Base-by-base conservation (phyloP, 2,797 vertebrate species). In the Bovichtus variegatus region DNA sequence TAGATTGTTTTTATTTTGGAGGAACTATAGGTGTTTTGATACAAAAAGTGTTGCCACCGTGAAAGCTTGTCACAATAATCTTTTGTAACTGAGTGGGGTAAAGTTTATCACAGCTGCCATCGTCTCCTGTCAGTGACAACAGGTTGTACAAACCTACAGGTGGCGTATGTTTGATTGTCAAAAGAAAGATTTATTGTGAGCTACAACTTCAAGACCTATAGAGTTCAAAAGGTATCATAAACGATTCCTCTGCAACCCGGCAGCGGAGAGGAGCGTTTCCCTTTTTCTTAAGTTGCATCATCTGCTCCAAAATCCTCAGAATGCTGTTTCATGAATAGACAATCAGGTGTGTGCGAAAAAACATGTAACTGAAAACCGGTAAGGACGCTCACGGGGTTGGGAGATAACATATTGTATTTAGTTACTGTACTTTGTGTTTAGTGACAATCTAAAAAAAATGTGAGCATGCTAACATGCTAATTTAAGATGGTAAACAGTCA, bases 261-360 rank as follows among this genome's bases (percentile, higher is more conserved):
- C 69, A 34, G 31, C 43, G 25, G 58, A 77, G 70, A 53, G 13
- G 16, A 63, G 47, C 29, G 31, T 65, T 88, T 79, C 67, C 25
- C 64, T 84, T 89, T 88, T 58, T 84, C 36, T 61, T 21, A 54
- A 55, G 72, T 90, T 90, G 80, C 87, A 81, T 90, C 87, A 92
- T 55, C 71, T 65, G 50, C 64, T 49, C 27, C 43, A 55, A 69
- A 83, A 84, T 76, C 76, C 65, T 57, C 61, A 44, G 41, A 76
- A 78, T 43, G 61, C 38, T 34, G 57, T 65, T 72, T 80, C 62
- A 57, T 67, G 55, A 82, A 82, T 60, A 77, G 46, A 62, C 67
- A 78, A 81, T 78, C 49, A 51, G 50, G 62, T 31, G 7, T 51
- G 66, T n/a, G n/a, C n/a, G n/a, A n/a, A n/a, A n/a, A n/a, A n/a